Evolutionary conservation across 2,113 vertebrate species (phyloP), one percentile per base, ranked within the genome.

Genomic region (Amphiprion percula): DNA sequence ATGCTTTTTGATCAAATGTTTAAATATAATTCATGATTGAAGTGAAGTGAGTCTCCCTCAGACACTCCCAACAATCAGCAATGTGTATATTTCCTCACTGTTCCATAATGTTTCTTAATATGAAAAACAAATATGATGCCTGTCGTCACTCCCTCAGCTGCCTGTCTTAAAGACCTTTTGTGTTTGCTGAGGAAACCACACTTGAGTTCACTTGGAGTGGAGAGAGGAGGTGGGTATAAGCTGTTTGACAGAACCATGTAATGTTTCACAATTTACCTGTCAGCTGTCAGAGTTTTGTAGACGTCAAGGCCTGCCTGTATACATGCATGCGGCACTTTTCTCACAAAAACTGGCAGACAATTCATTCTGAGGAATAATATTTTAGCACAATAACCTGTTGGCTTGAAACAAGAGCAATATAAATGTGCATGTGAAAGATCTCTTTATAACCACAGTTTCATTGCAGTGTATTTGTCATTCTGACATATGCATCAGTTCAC

Each of bases 191-290:
- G 23, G 73, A 78, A 82, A 54, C 5, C 61, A 79, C 21, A 66
- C 71, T 58, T 54, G 60, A 67, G 14, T 68, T 90, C 68, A 65
- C 47, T 1, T 21, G 73, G 21, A 74, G 33, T 50, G 2, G 55
- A 74, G 50, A 49, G 61, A 60, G 61, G 61, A 62, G 55, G 77
- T 46, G 17, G 76, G 54, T 64, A 37, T 78, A 76, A 68, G 79
- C 78, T 72, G 62, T 73, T 85, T 92, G 91, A 83, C 74, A 87
- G 69, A 84, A 68, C 30, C 79, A 66, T 67, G 77, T 82, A 88
- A 88, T 90, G 79, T 85, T 89, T 88, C 55, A 72, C 81, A 88
- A 83, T 91, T 82, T 89, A 78, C 81, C 85, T 85, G 89, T 92
- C 89, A 91, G 72, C 77, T 90, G 79, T 87, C 86, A 85, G 79